Evolutionary conservation across 2,797 vertebrate species (phyloP), one percentile per base, ranked within the genome.

Genomic region (Amblyraja radiata): DNA sequence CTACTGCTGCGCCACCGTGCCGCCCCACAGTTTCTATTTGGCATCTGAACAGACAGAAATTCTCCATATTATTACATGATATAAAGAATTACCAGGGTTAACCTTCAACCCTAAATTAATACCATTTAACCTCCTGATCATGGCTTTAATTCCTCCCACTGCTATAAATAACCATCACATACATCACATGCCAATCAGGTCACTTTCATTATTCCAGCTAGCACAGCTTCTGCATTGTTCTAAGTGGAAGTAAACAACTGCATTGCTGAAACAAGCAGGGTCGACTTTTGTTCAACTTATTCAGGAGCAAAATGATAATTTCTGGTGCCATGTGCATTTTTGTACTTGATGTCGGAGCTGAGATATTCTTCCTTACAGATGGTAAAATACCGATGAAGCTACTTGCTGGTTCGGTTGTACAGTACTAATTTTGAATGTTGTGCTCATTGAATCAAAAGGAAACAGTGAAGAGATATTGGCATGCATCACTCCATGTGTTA

Each of bases 111-210:
- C 28, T n/a, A 86, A 63, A 86, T 63, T n/a, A 61, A 28, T 54
- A 65, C 58, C 83, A 65, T 28, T 18, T 25, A 58, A 11, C 14
- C 58, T 86, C n/a, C 54, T 54, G n/a, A 32, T 16, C 61, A n/a
- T 32, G 83, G 32, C 58, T 86, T 65, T n/a, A 61, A 88, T 88
- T 68, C 84, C 84, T 36, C 32, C 86, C 32, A 68, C 36, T 36
- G 28, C 81, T 84, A 88, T 68, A 65, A 88, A 88, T 36, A 88
- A 36, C 84, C 8, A n/a, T 88, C 16, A 36, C 84, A 36, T 88
- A 1, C 61, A 68, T 68, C 84, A 21, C 84, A 88, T 88, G 61
- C n/a, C 84, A 65, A 1, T 28, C 4, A 18, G 61, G 61, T 36
- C 61, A 88, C 16, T 9, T 54, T 7, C n/a, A 68, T 68, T 23